These are phyloP conservation scores for Diadegma fenestrale DNA, from an alignment of 2,888 invertebrate species.

Conservation along the genomic window DNA sequence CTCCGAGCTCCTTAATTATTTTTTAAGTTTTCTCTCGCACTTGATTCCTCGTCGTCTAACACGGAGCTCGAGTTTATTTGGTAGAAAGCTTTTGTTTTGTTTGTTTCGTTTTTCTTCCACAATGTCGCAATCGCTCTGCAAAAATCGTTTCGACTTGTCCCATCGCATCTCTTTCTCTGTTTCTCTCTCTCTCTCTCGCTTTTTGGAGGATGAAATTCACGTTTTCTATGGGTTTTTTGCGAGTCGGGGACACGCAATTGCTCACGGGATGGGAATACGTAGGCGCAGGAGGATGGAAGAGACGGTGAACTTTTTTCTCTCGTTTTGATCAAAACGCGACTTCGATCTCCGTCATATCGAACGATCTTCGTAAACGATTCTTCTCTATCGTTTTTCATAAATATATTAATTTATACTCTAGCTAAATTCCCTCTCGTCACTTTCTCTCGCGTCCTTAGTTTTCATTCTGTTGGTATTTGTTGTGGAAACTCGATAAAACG, in stretches of 20 bases:
- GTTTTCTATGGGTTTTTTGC: too few relatives aligned
- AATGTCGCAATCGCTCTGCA: constrained; percentile 41
- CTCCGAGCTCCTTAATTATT: constrained; percentile 54
- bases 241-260: too few relatives aligned
- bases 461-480: constrained; percentile 13
- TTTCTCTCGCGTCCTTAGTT: neutral
- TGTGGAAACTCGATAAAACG: constrained; percentile 45
- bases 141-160: constrained; percentile 35
- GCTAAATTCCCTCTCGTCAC: constrained; percentile 72
- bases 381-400: constrained; percentile 62
- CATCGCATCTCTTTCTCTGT: constrained; percentile 24
- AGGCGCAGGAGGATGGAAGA: constrained; percentile 69
- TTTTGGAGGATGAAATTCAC: too few relatives aligned
- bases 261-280: constrained; percentile 61
- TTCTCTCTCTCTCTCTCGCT: constrained; percentile 51
- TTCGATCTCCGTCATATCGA: constrained; percentile 44
- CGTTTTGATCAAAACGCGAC: constrained; percentile 30
- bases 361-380: constrained; percentile 57
- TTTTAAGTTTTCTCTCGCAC: constrained; percentile 24
- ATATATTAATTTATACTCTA: constrained; percentile 83
- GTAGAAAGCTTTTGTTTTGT: constrained; percentile 82
- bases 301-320: constrained; percentile 61
- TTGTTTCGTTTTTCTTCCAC: constrained; percentile 64
- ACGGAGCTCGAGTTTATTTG: constrained; percentile 77
- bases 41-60: constrained; percentile 35